Percentiles rank a stretch among this genome's conserved stretches.
These are phyloP conservation scores for Octopus sinensis DNA, from an alignment of 1,140 invertebrate genomes.

Conservation along the genomic window DNA sequence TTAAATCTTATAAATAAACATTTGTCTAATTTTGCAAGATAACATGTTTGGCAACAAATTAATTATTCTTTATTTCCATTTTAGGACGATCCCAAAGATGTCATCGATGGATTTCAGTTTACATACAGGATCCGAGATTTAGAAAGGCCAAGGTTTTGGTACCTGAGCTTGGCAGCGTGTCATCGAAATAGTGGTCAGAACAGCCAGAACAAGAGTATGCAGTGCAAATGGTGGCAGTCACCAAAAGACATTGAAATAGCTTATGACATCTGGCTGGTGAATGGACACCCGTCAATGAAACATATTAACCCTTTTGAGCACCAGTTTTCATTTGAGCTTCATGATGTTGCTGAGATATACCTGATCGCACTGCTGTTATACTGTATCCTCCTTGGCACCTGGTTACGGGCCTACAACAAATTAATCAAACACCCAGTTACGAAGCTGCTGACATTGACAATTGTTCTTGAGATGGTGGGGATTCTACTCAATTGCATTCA, in stretches of 20 bases:
- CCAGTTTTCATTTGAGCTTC: constrained; percentile 90
- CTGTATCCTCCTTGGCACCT: constrained; percentile 76
- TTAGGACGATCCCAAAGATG: constrained; percentile 68
- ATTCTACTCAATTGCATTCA: constrained; percentile 84
- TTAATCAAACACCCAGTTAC: constrained; percentile 83
- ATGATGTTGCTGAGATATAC: constrained; percentile 88
- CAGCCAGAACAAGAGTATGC: constrained; percentile 19
- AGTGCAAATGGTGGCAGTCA: constrained; percentile 46
- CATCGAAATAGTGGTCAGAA: constrained; percentile 71
- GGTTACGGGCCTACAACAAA: constrained; percentile 81
- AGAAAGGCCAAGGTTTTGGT: constrained; percentile 93
- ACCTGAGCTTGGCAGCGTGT: constrained; percentile 89
- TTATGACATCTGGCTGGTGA: constrained; percentile 94
- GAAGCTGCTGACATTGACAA: constrained; percentile 82
- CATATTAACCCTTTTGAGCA: constrained; percentile 77
- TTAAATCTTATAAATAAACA: too few relatives aligned
- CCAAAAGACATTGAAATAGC: constrained; percentile 62
- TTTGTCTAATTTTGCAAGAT: too few relatives aligned
- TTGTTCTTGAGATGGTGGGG: constrained; percentile 80
- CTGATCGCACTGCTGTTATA: constrained; percentile 85
- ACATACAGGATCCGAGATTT: constrained; percentile 88
- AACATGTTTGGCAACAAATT: too few relatives aligned
- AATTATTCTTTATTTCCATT: neutral
- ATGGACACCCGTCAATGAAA: constrained; percentile 78
- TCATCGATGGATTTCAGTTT: constrained; percentile 84